Evolutionary conservation across 2,888 invertebrate genomes (phyloP).

Genomic region (Xestobium rufovillosum): DNA sequence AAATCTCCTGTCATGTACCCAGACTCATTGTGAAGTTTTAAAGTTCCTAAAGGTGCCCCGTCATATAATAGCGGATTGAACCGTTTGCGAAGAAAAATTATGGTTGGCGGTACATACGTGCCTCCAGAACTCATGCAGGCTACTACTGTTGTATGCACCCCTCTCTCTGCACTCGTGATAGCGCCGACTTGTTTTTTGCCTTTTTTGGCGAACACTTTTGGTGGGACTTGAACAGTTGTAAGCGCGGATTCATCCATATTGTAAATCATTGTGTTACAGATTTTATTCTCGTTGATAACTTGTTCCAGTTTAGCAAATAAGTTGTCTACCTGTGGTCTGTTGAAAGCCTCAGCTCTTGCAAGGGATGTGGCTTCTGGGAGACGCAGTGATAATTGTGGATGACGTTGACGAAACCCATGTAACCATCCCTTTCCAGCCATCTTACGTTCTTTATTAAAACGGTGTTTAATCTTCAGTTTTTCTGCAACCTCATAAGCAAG

Average conservation of each 20-base stretch:
- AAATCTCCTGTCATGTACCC: conserved; percentile 9
- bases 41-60: conserved; percentile 12
- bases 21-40: conserved; percentile 8
- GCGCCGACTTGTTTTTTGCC: conserved; percentile 17
- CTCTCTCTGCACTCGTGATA: conserved; percentile 15
- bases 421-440: conserved; percentile 14
- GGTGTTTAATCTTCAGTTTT: conserved; percentile 17
- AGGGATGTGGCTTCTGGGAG: conserved; percentile 19
- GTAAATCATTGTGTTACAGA: conserved; percentile 6
- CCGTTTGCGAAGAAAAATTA: conserved; percentile 5
- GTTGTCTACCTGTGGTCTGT: conserved; percentile 16
- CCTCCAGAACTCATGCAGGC: conserved; percentile 21
- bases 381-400: conserved; percentile 13
- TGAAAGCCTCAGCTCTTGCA: conserved; percentile 18
- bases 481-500: conserved; percentile 12
- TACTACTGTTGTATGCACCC: conserved; percentile 15
- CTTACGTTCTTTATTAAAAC: conserved; percentile 12
- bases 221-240: conserved; percentile 15
- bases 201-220: conserved; percentile 15
- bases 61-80: conserved; percentile 9
- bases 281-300: conserved; percentile 13
- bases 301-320: conserved; percentile 9
- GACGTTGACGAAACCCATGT: conserved; percentile 11
- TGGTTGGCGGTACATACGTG: conserved; percentile 30
- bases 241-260: conserved; percentile 14